A percentile compares a stretch with the other conserved stretches of the same genome.
Conservation (phyloP, 1,140 invertebrate species). For the Euura saliciscinereae region DNA sequence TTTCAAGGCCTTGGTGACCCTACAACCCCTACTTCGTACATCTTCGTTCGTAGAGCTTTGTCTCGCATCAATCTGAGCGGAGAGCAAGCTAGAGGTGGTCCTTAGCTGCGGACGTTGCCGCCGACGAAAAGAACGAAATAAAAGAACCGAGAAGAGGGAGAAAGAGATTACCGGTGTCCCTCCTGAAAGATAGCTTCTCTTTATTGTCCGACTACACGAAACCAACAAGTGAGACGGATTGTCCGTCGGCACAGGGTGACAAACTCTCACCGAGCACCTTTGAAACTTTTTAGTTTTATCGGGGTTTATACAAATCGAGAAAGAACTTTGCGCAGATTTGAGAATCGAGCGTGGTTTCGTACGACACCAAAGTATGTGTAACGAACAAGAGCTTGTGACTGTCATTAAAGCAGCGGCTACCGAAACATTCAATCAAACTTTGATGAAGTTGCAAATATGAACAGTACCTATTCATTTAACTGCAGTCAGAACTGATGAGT, state of each 20-base stretch:
- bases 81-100: neutral
- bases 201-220: conserved; percentile 13
- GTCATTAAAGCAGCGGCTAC: too few relatives aligned
- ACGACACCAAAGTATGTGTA: too few relatives aligned
- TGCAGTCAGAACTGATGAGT: too few relatives aligned
- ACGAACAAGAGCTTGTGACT: too few relatives aligned
- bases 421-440: too few relatives aligned
- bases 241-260: neutral
- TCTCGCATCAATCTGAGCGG: conserved; percentile 11
- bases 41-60: conserved; percentile 8
- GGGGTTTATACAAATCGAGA: too few relatives aligned
- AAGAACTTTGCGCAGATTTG: too few relatives aligned
- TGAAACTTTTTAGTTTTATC: neutral
- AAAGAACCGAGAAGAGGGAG: neutral
- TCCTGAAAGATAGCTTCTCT: conserved; percentile 10
- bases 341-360: too few relatives aligned
- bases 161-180: conserved; percentile 12
- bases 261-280: neutral
- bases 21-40: neutral
- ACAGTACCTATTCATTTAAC: too few relatives aligned
- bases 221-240: conserved; percentile 9
- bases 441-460: too few relatives aligned
- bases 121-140: neutral
- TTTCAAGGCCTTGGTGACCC: neutral
- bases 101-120: neutral